These are phyloP conservation scores for Neostethus bicornis DNA, from an alignment of 2,797 vertebrate species.

Conservation along the genomic window DNA sequence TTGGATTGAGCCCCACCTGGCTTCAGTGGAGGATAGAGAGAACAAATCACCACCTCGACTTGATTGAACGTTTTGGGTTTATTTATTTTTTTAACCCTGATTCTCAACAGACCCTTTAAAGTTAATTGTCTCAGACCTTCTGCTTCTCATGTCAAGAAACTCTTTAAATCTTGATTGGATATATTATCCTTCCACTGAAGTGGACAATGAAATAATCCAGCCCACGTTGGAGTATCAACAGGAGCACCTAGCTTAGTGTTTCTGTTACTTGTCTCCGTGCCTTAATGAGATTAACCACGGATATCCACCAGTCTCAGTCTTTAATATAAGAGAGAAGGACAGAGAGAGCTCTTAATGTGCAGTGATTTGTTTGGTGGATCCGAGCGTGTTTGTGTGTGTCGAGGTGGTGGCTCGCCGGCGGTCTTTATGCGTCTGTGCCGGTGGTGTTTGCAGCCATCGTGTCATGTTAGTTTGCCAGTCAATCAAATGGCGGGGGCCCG, in stretches of 20 bases:
- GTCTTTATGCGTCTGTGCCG: conserved; percentile 57
- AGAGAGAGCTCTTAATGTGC: conserved; percentile 62
- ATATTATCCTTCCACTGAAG: conserved; percentile 43
- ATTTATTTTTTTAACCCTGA: conserved; percentile 63
- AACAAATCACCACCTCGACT: conserved; percentile 51
- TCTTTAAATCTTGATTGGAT: conserved; percentile 49
- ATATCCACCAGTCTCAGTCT: conserved; percentile 62
- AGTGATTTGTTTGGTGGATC: conserved; percentile 64
- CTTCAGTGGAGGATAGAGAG: conserved; percentile 43
- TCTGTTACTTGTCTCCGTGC: conserved; percentile 45
- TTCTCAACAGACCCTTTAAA: conserved; percentile 51
- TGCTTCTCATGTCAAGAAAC: conserved; percentile 43
- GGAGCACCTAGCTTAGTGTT: conserved; percentile 37
- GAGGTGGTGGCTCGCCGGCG: conserved; percentile 43
- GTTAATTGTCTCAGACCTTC: conserved; percentile 62
- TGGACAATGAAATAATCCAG: conserved; percentile 45
- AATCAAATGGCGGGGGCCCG: conserved; percentile 71
- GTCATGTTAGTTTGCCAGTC: conserved; percentile 75
- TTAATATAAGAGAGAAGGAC: conserved; percentile 29
- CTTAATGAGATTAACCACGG: conserved; percentile 67
- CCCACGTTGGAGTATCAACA: conserved; percentile 38
- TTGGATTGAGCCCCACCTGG: conserved; percentile 66
- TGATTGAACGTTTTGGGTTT: conserved; percentile 68
- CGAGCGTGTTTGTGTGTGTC: conserved; percentile 54
- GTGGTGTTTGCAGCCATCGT: conserved; percentile 65